Evolutionary conservation across 2,113 vertebrate genomes (phyloP), one percentile per base, ranked within the genome.

Genomic region (Hoplias malabaricus): DNA sequence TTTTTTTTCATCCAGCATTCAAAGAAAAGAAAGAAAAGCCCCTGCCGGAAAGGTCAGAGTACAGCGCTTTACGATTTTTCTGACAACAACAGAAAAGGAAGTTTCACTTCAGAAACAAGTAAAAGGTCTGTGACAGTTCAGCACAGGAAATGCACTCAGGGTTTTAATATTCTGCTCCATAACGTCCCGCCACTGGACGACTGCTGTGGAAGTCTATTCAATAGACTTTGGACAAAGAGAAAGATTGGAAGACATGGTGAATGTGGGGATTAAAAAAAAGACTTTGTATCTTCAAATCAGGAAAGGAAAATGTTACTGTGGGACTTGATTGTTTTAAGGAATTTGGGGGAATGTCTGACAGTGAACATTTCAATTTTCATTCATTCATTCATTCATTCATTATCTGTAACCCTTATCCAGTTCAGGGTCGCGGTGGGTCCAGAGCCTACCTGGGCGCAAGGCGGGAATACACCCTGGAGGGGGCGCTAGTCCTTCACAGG

Each of bases 41-140:
- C 25, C n/a, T 31, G 74, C 54, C 68, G 25, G 8, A 81, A 81
- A 81, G 59, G 73, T 72, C 68, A 34, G n/a, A 10, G 53, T 27
- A 13, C 29, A 25, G 33, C 6, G 61, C 50, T 61, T n/a, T 5
- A 8, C 43, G 48, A 5, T 50, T 46, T 50, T 5, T 61, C 65
- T 69, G 48, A 69, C 71, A 75, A 31, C 53, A 62, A 53, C 5
- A 7, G 56, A 69, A 70, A 23, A 50, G 73, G 71, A 53, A n/a
- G 9, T 19, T 38, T 54, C 19, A 43, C 38, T 63, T 36, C 21
- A 10, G 34, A 63, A 65, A 75, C 21, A 69, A 34, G 57, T 43
- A 57, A 63, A 46, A 43, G 29, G 73, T 65, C 66, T 70, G 56
- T 1, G 33, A 59, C 67, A 31, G 67, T 72, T 81, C 79, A 59